Evolutionary conservation across 2,888 invertebrate species (phyloP).

Genomic region (Dryocosmus kuriphilus): DNA sequence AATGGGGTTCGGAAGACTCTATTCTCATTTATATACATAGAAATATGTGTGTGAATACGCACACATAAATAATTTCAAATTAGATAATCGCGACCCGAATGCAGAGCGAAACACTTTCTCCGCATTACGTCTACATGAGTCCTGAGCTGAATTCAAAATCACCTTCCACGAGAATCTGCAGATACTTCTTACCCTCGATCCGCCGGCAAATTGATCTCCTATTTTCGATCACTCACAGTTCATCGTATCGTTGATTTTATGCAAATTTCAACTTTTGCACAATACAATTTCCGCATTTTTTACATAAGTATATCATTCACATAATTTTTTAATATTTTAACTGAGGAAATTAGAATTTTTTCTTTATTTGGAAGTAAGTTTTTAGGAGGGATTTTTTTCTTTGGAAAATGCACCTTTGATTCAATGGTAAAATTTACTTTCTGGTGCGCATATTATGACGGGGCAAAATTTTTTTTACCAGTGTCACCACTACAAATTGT

Average conservation of each 20-base stretch:
- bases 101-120: conserved; percentile 60
- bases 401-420: too few relatives aligned
- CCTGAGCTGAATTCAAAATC: conserved; percentile 59
- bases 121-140: conserved; percentile 56
- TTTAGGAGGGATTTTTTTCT: not conserved
- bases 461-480: too few relatives aligned
- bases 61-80: conserved; percentile 56
- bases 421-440: too few relatives aligned
- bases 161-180: conserved; percentile 16
- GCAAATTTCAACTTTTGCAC: conserved; percentile 20
- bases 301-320: not conserved
- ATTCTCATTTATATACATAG: conserved; percentile 56
- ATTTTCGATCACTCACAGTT: conserved; percentile 24
- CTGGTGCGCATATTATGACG: too few relatives aligned
- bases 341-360: not conserved
- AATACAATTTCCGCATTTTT: conserved; percentile 15
- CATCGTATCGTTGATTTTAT: conserved; percentile 29
- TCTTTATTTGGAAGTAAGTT: not conserved
- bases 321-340: not conserved
- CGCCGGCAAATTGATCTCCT: conserved; percentile 23
- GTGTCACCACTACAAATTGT: too few relatives aligned
- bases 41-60: conserved; percentile 45
- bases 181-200: conserved; percentile 27
- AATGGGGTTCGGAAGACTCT: conserved; percentile 54
- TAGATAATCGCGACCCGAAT: conserved; percentile 66